Base-by-base conservation (phyloP, 2,113 vertebrate genomes). In the Plecotus auritus region DNA sequence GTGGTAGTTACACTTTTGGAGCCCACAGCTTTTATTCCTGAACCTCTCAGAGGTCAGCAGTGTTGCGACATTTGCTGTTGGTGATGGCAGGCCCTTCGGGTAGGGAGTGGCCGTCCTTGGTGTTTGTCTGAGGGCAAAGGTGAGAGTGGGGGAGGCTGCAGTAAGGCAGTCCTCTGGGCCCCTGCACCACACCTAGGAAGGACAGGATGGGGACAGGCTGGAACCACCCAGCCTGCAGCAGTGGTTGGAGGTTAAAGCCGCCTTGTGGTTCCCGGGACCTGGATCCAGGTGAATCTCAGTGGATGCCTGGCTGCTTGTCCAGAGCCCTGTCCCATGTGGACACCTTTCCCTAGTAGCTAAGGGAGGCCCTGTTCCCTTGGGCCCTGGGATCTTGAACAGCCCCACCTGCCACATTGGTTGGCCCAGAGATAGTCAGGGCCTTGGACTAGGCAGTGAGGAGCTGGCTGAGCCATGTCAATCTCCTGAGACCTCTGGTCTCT, bases 41-140 rank as follows among this genome's bases (percentile, higher is more conserved):
- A 9, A 9, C 18, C 64, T 51, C 30, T 12, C 56, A 2, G 5
- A 54, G 35, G 51, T 93, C 49, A 81, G 20, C 59, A 59, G 59
- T 32, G 7, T 42, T 1, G 35, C 32, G 6, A 81, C 4, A 0
- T 17, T 12, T 32, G 13, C 76, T 81, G 9, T 30, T 35, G 40
- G 11, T 17, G 40, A 32, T 30, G 1, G 2, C 32, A 17, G 23
- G 37, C 40, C 32, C 0, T 1, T 40, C 9, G 0, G 26, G 30
- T 2, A 26, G 64, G 22, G 66, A 13, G 86, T 28, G 30, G 40
- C 72, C 10, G 9, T n/a, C 87, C 87, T 49, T 13, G 4, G 42
- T 30, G 61, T 69, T 78, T 16, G 9, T 64, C 47, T 17, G 12
- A 77, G 37, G 30, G 45, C 8, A 8, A 12, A 1, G 3, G 18